Evolutionary conservation across 2,797 vertebrate species (phyloP).

Genomic region (Champsocephalus esox): DNA sequence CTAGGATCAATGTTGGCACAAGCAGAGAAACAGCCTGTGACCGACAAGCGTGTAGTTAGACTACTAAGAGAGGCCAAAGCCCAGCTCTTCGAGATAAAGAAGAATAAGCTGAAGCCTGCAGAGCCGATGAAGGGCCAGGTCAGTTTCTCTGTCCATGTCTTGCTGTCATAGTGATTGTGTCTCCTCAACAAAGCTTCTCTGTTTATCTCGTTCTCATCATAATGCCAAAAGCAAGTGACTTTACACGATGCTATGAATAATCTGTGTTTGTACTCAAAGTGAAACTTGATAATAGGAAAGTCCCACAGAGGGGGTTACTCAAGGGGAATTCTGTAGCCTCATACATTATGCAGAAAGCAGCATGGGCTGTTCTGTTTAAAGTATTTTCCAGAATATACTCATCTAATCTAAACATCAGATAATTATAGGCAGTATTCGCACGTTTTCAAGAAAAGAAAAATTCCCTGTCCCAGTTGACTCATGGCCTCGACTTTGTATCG

Average conservation of each 20-base stretch:
- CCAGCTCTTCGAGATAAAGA: constrained; percentile 97
- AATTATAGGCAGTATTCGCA: constrained; percentile 18
- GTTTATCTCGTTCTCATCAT: constrained; percentile 36
- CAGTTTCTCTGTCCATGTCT: constrained; percentile 54
- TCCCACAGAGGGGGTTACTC: constrained; percentile 68
- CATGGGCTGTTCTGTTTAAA: constrained; percentile 50
- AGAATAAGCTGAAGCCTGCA: constrained; percentile 94
- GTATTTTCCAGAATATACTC: constrained; percentile 34
- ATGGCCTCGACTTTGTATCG: no score
- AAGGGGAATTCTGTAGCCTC: constrained; percentile 74
- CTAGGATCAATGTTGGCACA: constrained; percentile 92
- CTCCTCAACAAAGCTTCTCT: constrained; percentile 18
- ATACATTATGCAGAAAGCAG: constrained; percentile 69
- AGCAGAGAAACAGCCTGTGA: constrained; percentile 94
- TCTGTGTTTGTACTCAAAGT: constrained; percentile 62
- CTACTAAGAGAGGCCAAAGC: constrained; percentile 97
- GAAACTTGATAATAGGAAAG: constrained; percentile 78
- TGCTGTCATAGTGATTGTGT: constrained; percentile 2
- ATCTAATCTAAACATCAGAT: constrained; percentile 28
- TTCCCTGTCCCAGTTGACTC: constrained; percentile 2
- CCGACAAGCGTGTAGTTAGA: constrained; percentile 94
- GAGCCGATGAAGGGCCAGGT: constrained; percentile 98
- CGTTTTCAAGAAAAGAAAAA: constrained; percentile 19
- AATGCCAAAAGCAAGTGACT: constrained; percentile 41
- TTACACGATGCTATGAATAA: constrained; percentile 56